Base-by-base conservation (phyloP, 1,140 invertebrate genomes). In the Drosophila lowei region DNA sequence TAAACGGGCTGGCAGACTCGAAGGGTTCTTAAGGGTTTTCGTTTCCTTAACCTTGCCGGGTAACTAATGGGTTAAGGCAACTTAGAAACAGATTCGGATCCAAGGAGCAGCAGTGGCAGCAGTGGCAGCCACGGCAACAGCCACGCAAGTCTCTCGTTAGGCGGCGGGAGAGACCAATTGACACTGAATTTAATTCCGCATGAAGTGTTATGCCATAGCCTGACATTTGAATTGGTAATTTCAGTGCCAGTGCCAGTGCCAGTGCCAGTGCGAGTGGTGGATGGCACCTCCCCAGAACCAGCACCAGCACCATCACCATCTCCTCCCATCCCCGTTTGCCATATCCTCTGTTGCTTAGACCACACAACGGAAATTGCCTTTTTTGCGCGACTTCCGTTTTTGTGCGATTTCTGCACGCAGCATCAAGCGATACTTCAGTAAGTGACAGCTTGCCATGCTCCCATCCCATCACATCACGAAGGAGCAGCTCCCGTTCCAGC, bases 151-250 rank as follows among this genome's bases (percentile, higher is more conserved):
- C 46, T 62, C 68, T 62, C 79, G 79, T 78, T 81, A 81, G 80
- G 49, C 67, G 57, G 57, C 18, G 23, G 5, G 4, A 25, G 59
- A 61, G 42, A 58, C 77, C 64, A 86, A 86, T 85, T 81, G 81
- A 85, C 81, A 85, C 73, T 86, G 81, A 86, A 85, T 86, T 85
- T 85, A 80, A 85, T 85, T 85, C 76, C 65, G 64, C 73, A 57
- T 64, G 60, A 73, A 62, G 80, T 63, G 71, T 73, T 75, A 74
- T 78, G 38, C 56, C 70, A 58, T 61, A 48, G 74, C 64, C 66
- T 85, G 77, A 77, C 80, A 84, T 85, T 84, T 84, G 80, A 84
- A 84, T 84, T 84, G 80, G 80, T 84, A 84, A 84, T 84, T 84
- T 83, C 83, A 62, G 62, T 52, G 68, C 58, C 58, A 56, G 18